Conservation (phyloP, 2,113 vertebrate species). For the Xiphophorus hellerii region DNA sequence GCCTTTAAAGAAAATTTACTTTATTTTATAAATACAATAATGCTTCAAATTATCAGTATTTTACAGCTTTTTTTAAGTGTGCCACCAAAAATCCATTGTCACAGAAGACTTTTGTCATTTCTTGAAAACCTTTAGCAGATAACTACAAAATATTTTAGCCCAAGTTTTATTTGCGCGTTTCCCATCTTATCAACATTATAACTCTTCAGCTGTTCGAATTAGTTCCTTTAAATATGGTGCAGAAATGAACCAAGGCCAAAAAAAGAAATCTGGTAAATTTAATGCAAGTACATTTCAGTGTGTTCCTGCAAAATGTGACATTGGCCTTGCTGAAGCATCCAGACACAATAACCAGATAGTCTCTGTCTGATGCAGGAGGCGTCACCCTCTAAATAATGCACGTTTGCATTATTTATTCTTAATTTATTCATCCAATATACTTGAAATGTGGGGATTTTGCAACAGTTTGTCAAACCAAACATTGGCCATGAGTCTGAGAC, state of each 20-base stretch:
- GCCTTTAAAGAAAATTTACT: not conserved
- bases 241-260: not conserved
- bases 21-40: not conserved
- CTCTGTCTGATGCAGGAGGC: too few relatives aligned
- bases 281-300: not conserved
- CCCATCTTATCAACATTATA: not conserved
- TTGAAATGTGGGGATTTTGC: not conserved
- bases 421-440: not conserved
- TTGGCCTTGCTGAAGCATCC: not conserved
- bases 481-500: conserved; percentile 20
- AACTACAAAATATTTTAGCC: not conserved
- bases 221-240: not conserved
- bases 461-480: conserved; percentile 12
- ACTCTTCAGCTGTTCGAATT: not conserved
- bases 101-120: too few relatives aligned
- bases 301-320: not conserved
- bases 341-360: not conserved
- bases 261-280: not conserved
- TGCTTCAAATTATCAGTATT: not conserved
- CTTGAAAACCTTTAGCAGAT: not conserved
- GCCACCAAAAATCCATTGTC: too few relatives aligned
- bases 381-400: not conserved
- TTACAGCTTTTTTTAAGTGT: not conserved
- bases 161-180: not conserved
- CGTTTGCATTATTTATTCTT: not conserved